Evolutionary conservation across 2,797 vertebrate genomes (phyloP), one percentile per base, ranked within the genome.

Genomic region (Myotis myotis): DNA sequence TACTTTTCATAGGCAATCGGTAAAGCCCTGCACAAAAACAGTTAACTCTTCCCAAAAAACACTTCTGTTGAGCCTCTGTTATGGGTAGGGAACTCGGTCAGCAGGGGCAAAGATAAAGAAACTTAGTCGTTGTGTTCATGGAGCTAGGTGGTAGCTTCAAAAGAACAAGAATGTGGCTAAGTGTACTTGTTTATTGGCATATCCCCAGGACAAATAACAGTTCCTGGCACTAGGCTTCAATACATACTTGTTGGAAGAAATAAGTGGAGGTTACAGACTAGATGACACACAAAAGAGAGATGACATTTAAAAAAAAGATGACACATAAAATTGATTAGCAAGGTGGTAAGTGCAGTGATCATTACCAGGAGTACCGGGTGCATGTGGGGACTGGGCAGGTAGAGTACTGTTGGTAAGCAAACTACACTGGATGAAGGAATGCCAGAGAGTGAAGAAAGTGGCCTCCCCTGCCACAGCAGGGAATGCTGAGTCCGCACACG

Each of bases 21-120:
- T 84, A 94, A 94, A 87, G 64, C 36, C 92, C 74, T 84, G 30
- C 57, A 94, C 76, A 96, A 86, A n/a, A 41, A 68, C 2, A 71
- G 25, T 87, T 92, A 88, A 71, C 30, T 75, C 68, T 91, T 70
- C 20, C 60, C 13, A 1, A n/a, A 80, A 44, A 38, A 12, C 13
- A 62, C 60, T 90, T 74, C 12, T 16, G 1, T 12, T 30, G 30
- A 71, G 66, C 20, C 38, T 23, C 6, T 25, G 2, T 84, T 87
- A 38, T 28, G n/a, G 19, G 62, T 87, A 47, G 28, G 38, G 28
- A 86, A 72, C 12, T 82, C 66, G 41, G 36, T 68, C 57, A 87
- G 44, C 49, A 71, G 12, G 4, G 49, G 6, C 60, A 96, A 90
- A 88, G 64, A 64, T 53, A 74, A 81, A 64, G 16, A 41, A 41